These are phyloP conservation scores for Drosophila subquinaria DNA, from an alignment of 2,888 invertebrate genomes.

Conservation along the genomic window DNA sequence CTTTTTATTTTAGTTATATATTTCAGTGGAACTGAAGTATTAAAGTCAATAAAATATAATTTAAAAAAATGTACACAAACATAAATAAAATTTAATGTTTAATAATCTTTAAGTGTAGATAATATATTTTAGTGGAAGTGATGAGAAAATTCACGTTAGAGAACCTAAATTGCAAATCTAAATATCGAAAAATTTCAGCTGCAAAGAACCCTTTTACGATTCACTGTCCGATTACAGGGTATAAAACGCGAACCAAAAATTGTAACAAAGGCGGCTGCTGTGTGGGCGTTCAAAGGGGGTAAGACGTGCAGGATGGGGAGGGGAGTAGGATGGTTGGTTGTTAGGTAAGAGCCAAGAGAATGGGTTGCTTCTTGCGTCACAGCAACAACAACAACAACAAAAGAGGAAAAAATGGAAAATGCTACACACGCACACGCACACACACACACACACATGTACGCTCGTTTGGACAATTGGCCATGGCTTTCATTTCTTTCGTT, in stretches of 20 bases:
- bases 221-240: slow-evolving; percentile 37
- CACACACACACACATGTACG: slow-evolving; percentile 31
- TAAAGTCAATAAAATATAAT: too few relatives aligned
- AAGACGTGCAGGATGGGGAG: background rate
- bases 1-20: too few relatives aligned
- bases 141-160: too few relatives aligned
- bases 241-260: slow-evolving; percentile 35
- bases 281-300: slow-evolving; percentile 26
- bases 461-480: slow-evolving; percentile 69
- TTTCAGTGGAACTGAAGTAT: too few relatives aligned
- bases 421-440: slow-evolving; percentile 37
- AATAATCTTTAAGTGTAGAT: too few relatives aligned
- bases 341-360: slow-evolving; percentile 52
- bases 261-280: slow-evolving; percentile 61
- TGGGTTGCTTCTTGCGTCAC: slow-evolving; percentile 54
- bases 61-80: too few relatives aligned
- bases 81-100: too few relatives aligned
- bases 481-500: slow-evolving; percentile 46
- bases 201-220: too few relatives aligned
- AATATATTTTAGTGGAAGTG: too few relatives aligned
- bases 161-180: too few relatives aligned
- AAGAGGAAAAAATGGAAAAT: slow-evolving; percentile 59
- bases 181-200: too few relatives aligned
- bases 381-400: slow-evolving; percentile 36
- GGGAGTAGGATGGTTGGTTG: slow-evolving; percentile 25